Evolutionary conservation across 2,888 invertebrate species (phyloP).

Genomic region (Aporophyla nigra): DNA sequence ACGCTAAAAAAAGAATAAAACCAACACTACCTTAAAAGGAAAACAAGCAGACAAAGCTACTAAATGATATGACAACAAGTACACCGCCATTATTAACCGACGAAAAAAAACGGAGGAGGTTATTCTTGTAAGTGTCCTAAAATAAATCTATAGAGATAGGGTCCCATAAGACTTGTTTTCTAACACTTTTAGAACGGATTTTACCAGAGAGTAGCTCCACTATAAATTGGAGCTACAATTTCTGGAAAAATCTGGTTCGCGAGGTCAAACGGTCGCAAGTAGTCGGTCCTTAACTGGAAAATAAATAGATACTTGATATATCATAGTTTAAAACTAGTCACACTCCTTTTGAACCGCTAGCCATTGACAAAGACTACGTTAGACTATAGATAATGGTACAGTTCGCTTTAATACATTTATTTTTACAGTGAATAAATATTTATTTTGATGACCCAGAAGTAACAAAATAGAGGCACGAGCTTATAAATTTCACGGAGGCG

Average conservation of each 20-base stretch:
- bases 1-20: conserved; percentile 29
- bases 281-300: not conserved
- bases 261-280: conserved; percentile 11
- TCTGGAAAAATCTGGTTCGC: conserved; percentile 15
- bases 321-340: not conserved
- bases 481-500: conserved; percentile 34
- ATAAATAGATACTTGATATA: conserved; percentile 2
- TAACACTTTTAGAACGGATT: too few species aligned
- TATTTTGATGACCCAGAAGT: not conserved
- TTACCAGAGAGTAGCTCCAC: not conserved
- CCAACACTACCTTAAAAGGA: conserved; percentile 34
- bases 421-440: not conserved
- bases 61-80: not conserved
- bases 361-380: conserved; percentile 8
- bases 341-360: not conserved
- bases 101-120: too few species aligned
- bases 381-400: not conserved
- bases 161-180: too few species aligned
- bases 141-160: not conserved
- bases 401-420: not conserved
- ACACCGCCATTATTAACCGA: not conserved
- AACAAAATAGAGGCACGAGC: not conserved
- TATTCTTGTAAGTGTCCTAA: not conserved
- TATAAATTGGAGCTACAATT: not conserved
- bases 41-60: conserved; percentile 16